Conservation (phyloP, 2,113 vertebrate species). For the Tachysurus fulvidraco region DNA sequence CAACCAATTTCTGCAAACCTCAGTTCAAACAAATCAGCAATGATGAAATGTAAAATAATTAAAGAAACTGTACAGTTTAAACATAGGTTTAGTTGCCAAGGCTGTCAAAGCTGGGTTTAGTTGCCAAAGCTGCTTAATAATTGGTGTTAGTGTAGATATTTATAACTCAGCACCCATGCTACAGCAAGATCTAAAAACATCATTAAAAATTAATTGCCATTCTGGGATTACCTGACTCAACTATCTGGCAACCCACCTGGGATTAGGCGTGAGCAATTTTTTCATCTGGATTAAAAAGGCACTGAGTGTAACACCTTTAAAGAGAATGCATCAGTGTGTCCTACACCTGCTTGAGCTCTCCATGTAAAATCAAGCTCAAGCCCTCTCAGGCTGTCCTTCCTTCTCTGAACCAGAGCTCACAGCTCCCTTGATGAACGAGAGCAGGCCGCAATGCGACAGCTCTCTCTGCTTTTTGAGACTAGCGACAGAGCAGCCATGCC, state of each 20-base stretch:
- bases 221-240: conserved; percentile 14
- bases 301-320: neutral
- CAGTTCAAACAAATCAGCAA: neutral
- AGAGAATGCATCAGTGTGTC: neutral
- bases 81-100: neutral
- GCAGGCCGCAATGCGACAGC: conserved; percentile 42
- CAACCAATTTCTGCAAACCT: neutral
- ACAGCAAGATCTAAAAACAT: conserved; percentile 4
- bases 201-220: conserved; percentile 25
- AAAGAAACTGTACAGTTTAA: neutral
- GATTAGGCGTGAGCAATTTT: neutral
- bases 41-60: neutral
- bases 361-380: conserved; percentile 7
- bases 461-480: conserved; percentile 34
- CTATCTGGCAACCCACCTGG: neutral
- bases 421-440: conserved; percentile 40
- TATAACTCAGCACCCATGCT: neutral
- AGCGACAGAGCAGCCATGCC: conserved; percentile 13
- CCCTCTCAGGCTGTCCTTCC: conserved; percentile 25
- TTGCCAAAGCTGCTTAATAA: neutral
- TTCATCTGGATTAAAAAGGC: neutral
- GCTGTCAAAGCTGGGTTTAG: neutral
- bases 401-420: neutral
- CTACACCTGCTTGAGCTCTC: neutral
- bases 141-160: conserved; percentile 1